These are phyloP conservation scores for Pedetes capensis DNA, from an alignment of 2,113 vertebrate genomes.

Conservation along the genomic window DNA sequence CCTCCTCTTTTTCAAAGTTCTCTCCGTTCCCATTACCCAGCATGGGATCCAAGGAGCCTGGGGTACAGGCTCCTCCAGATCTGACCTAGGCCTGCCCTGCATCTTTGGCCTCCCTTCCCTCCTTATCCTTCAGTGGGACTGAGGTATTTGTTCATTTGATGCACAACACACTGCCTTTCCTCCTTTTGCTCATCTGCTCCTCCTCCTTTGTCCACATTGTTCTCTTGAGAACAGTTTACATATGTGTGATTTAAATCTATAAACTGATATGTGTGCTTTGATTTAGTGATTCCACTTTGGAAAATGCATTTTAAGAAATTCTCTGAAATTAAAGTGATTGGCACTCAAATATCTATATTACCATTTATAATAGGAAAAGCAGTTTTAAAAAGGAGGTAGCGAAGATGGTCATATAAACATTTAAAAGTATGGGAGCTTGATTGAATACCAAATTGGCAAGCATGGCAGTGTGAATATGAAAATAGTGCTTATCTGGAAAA, in stretches of 20 bases:
- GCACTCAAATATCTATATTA: background rate
- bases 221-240: background rate
- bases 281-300: slow-evolving; percentile 12
- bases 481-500: background rate
- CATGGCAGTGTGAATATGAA: background rate
- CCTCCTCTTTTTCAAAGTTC: background rate
- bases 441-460: background rate
- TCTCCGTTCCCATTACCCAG: background rate
- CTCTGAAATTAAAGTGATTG: background rate
- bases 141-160: background rate
- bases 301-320: slow-evolving; percentile 36
- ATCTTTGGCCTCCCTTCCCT: background rate
- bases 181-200: background rate
- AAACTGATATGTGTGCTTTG: background rate
- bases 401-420: background rate
- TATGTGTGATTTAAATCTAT: background rate
- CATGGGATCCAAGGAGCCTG: background rate
- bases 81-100: background rate
- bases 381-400: background rate
- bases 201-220: background rate
- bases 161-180: background rate
- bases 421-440: background rate
- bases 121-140: background rate
- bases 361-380: background rate
- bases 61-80: background rate